These are phyloP conservation scores for Brachionus asplanchnoidis DNA, from an alignment of 1,140 invertebrate species.

Conservation along the genomic window DNA sequence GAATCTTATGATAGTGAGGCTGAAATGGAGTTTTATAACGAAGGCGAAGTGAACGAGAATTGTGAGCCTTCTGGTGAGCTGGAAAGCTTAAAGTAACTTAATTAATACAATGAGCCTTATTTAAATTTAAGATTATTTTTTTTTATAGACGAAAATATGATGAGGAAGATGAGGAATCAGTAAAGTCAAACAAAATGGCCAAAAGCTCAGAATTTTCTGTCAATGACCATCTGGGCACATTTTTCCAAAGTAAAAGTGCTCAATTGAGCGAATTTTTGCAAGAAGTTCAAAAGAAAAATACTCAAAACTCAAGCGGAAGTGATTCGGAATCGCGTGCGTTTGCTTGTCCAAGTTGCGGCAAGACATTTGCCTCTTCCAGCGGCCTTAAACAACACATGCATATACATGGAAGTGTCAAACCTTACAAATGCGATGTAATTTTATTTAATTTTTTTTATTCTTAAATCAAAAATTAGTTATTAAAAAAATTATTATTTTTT, in stretches of 20 bases:
- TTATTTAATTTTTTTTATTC: not conserved
- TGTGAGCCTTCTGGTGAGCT: not conserved
- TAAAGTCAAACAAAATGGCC: not conserved
- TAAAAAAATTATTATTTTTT: not conserved
- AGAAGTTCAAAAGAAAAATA: conserved; percentile 4
- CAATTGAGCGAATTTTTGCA: conserved; percentile 21
- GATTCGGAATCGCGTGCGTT: conserved; percentile 65
- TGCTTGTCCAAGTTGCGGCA: conserved; percentile 93
- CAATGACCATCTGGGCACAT: not conserved
- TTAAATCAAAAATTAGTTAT: not conserved
- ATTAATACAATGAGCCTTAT: too few relatives aligned
- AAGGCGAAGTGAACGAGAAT: not conserved
- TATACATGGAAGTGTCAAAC: conserved; percentile 96
- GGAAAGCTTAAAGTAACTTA: not conserved
- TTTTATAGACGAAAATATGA: not conserved
- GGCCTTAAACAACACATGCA: conserved; percentile 98
- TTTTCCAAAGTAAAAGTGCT: conserved; percentile 22
- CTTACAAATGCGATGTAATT: conserved; percentile 69
- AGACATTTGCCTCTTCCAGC: conserved; percentile 92
- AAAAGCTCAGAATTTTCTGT: not conserved
- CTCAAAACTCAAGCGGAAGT: not conserved
- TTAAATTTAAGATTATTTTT: not conserved
- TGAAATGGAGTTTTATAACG: conserved; percentile 15
- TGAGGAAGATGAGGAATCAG: not conserved
- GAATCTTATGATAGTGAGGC: not conserved